Conservation (phyloP, 2,113 vertebrate genomes). For the Naja naja region DNA sequence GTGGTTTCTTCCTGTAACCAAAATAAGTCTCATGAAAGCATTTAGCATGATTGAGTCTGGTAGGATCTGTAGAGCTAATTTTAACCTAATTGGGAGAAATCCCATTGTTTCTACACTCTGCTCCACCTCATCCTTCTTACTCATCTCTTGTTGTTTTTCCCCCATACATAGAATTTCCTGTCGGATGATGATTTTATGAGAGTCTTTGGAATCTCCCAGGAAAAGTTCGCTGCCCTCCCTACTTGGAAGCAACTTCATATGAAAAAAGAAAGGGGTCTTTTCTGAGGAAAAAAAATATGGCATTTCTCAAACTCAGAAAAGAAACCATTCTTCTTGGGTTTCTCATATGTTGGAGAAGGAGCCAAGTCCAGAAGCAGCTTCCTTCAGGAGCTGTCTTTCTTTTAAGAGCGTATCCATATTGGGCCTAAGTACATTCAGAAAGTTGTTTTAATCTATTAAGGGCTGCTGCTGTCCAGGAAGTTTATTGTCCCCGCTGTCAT, state of each 20-base stretch:
- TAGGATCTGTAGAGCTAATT: background rate
- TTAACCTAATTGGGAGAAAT: background rate
- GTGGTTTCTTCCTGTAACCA: background rate
- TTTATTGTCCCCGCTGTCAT: background rate
- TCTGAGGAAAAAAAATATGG: conserved; percentile 60
- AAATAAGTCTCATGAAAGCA: background rate
- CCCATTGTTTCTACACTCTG: background rate
- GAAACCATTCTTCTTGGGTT: background rate
- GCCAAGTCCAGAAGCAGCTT: background rate
- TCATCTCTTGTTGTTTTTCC: conserved; percentile 39
- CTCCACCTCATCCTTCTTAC: background rate
- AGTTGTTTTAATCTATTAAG: background rate
- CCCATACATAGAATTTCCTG: conserved; percentile 73
- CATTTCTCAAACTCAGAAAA: background rate
- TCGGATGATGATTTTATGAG: conserved; percentile 77
- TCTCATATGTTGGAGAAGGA: background rate
- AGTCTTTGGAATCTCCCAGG: conserved; percentile 77
- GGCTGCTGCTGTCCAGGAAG: background rate
- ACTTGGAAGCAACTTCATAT: conserved; percentile 80
- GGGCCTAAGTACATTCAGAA: background rate
- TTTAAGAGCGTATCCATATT: background rate
- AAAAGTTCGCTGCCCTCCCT: conserved; percentile 72
- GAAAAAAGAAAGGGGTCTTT: conserved; percentile 83
- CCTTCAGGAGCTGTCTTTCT: background rate
- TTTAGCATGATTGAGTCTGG: background rate